These are phyloP conservation scores for Sialis lutaria DNA, from an alignment of 2,888 invertebrate genomes.

Conservation along the genomic window DNA sequence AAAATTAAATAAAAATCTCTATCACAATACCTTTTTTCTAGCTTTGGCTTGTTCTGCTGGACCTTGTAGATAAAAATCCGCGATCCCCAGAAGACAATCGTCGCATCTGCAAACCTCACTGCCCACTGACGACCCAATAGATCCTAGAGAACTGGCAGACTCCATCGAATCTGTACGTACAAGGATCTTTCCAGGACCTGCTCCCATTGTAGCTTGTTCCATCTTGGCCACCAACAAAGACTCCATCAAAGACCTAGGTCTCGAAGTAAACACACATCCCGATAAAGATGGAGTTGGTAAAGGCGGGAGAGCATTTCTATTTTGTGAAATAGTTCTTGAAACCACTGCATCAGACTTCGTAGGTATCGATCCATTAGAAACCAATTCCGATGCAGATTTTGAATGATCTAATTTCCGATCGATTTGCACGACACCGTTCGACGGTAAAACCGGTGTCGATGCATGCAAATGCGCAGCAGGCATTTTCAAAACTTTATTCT, in stretches of 20 bases:
- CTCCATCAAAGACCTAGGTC: constrained; percentile 67
- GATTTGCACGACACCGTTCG: too few relatives aligned
- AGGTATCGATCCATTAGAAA: too few relatives aligned
- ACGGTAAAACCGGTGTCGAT: too few relatives aligned
- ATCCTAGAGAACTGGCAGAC: constrained; percentile 41
- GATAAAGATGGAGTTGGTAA: constrained; percentile 19
- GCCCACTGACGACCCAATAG: constrained; percentile 47
- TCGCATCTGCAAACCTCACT: constrained; percentile 69
- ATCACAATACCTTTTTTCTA: constrained; percentile 38
- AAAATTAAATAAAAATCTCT: not conserved
- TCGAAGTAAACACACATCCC: constrained; percentile 34
- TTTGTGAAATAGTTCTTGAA: constrained; percentile 31
- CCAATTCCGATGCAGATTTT: too few relatives aligned
- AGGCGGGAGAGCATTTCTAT: constrained; percentile 33
- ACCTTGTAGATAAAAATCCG: constrained; percentile 47
- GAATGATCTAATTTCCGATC: too few relatives aligned
- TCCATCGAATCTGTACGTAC: constrained; percentile 63
- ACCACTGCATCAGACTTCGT: not conserved
- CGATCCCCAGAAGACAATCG: constrained; percentile 67
- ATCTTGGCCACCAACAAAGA: constrained; percentile 65
- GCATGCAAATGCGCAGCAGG: too few relatives aligned
- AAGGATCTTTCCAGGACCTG: constrained; percentile 27
- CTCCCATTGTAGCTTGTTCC: constrained; percentile 36
- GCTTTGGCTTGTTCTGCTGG: constrained; percentile 32
- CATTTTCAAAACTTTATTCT: too few relatives aligned